Base-by-base conservation (phyloP, 2,888 invertebrate genomes). In the Perithous albicinctus region DNA sequence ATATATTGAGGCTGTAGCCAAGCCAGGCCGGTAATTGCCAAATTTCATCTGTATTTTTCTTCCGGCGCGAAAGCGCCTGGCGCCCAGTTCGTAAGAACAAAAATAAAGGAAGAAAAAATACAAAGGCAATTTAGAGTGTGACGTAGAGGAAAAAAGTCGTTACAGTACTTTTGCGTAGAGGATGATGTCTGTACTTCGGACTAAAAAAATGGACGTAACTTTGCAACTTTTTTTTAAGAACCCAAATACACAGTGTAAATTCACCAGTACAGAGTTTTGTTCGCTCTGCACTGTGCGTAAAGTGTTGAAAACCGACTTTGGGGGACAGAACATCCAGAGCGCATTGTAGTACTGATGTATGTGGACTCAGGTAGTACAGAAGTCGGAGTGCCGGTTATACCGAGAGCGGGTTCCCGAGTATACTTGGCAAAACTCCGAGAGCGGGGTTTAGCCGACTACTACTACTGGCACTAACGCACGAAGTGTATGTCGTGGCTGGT, bases 361-460 rank as follows among this genome's bases (percentile, higher is more conserved):
- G 41, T 12, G 32, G 12, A 59, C 18, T 3, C 32, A 15, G 26
- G 38, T 70, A 23, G 26, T n/a, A 51, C 35, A 51, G 51, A 35
- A 48, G 51, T 67, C 35, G 48, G 35, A 41, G 56, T 10, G 18
- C 18, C 5, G 15, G 54, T 2, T 23, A 56, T 41, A 12, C 41
- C 15, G 41, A 10, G 12, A 43, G 43, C 43, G 61, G 54, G 38
- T 63, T 54, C 63, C 78, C 67, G 77, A 81, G 81, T 78, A 32
- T 18, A 81, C 77, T 78, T 69, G 73, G 54, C 69, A 64, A 77
- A 81, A 81, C 77, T 81, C 54, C 64, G 75, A 70, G 75, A 72
- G 67, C 63, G 73, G 77, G 78, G n/a, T n/a, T 81, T 81, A 81
- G 64, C 73, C 69, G 63, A 23, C 35, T 63, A 73, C 63, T 59